Evolutionary conservation across 2,888 invertebrate species (phyloP).

Genomic region (Clunio marinus): DNA sequence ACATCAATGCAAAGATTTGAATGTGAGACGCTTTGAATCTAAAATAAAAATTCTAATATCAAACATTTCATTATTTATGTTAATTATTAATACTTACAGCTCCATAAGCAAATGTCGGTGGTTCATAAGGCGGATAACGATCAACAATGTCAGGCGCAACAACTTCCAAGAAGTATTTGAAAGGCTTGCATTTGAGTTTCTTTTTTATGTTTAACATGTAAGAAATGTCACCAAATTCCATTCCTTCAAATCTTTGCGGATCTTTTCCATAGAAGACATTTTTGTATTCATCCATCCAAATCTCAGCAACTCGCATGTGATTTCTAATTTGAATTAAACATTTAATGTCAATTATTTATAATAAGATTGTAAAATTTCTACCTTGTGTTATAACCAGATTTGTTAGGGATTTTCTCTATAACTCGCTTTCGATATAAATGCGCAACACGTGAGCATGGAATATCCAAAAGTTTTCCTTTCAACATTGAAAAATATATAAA

Average conservation of each 20-base stretch:
- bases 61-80: neutral
- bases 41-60: neutral
- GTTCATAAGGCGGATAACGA: conserved; percentile 64
- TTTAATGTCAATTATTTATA: neutral
- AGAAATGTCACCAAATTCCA: conserved; percentile 76
- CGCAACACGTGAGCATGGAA: conserved; percentile 88
- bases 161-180: conserved; percentile 91
- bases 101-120: conserved; percentile 59
- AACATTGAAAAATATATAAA: conserved; percentile 44
- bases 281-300: too few species aligned
- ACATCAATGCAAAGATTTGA: conserved; percentile 68
- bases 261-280: conserved; percentile 74
- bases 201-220: conserved; percentile 72
- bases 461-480: too few species aligned
- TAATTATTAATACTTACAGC: conserved; percentile 41
- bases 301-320: conserved; percentile 90
- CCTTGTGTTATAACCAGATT: neutral
- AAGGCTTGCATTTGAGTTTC: conserved; percentile 77
- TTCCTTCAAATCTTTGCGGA: conserved; percentile 62
- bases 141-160: conserved; percentile 83
- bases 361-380: neutral
- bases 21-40: conserved; percentile 56
- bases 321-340: conserved; percentile 56
- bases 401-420: neutral
- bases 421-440: conserved; percentile 66